Base-by-base conservation (phyloP, 2,113 vertebrate genomes). In the Hypomesus transpacificus region DNA sequence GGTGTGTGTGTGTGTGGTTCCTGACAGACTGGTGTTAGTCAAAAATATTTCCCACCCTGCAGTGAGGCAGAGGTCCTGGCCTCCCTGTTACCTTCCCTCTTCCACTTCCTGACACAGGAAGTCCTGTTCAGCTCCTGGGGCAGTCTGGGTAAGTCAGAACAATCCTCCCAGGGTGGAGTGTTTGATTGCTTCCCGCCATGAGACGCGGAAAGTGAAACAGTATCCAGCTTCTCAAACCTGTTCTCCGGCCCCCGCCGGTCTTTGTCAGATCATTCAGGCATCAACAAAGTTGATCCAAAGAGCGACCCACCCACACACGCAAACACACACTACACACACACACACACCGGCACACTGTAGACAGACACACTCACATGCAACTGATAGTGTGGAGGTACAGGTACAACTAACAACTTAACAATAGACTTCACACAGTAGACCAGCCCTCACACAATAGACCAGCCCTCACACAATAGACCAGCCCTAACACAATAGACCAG, bases 211-310 rank as follows among this genome's bases (percentile, higher is more conserved):
- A 78, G 46, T 46, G 76, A 83, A 75, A 84, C 78, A 56, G 8
- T 66, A 70, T 50, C 69, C 22, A 1, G 46, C 64, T 70, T 74
- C 72, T 68, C 50, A 84, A 87, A 86, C 86, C 85, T 61, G 85
- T 85, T 86, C 68, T 69, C 3, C 84, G 71, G 73, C 74, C 50
- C 50, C 67, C 75, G 9, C 54, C 17, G 58, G 63, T 80, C 53
- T 51, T 21, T 63, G 22, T 75, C 60, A 76, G 64, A 70, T 79
- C 65, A 56, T 69, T 57, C 64, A 46, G 39, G 39, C 39, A 46
- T 13, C 26, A 39, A 73, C 28, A 74, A 20, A 65, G 18, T 21
- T 14, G 22, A 61, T 16, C 69, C 56, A 62, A 21, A 53, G 24
- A 52, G 22, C 4, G 39, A 72, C 67, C 24, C 56, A 53, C 16